Conservation (phyloP, 2,888 invertebrate genomes). For the Chrysolina oricalcia region DNA sequence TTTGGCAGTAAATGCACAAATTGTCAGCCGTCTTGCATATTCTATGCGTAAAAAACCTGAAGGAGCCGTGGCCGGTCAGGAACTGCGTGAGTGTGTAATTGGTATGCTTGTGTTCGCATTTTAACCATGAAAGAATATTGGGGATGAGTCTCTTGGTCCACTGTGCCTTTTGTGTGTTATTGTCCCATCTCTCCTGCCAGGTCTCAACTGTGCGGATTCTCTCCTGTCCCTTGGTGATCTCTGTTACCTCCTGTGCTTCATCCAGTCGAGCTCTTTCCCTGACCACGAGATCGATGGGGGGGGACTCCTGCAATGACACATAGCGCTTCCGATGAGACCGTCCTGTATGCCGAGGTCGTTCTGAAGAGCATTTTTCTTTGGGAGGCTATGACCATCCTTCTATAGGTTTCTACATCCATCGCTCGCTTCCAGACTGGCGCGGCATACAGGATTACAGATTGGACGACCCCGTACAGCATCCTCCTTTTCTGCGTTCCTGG, state of each 20-base stretch:
- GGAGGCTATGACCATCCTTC: constrained; percentile 24
- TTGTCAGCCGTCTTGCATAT: neutral
- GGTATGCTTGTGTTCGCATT: neutral
- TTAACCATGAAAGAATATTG: constrained; percentile 22
- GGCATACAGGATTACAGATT: constrained; percentile 38
- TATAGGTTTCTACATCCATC: constrained; percentile 31
- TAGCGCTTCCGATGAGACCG: constrained; percentile 37
- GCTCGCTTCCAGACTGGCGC: constrained; percentile 41
- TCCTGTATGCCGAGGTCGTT: constrained; percentile 42
- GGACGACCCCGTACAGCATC: constrained; percentile 21
- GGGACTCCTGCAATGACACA: constrained; percentile 38
- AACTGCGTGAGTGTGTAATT: neutral
- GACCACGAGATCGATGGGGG: constrained; percentile 41
- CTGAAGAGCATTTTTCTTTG: constrained; percentile 38
- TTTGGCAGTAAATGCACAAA: neutral
- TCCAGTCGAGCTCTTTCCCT: constrained; percentile 29
- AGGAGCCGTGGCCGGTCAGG: neutral
- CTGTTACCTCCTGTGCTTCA: neutral
- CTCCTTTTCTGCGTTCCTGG: constrained; percentile 14
- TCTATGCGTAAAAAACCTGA: neutral
- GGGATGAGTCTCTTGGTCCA: constrained; percentile 36
- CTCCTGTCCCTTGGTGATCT: neutral
- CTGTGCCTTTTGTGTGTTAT: neutral
- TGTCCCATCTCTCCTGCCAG: constrained; percentile 27
- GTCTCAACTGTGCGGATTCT: neutral